These are phyloP conservation scores for Propithecus deckenii DNA, from an alignment of 2,797 vertebrate species.

Conservation along the genomic window DNA sequence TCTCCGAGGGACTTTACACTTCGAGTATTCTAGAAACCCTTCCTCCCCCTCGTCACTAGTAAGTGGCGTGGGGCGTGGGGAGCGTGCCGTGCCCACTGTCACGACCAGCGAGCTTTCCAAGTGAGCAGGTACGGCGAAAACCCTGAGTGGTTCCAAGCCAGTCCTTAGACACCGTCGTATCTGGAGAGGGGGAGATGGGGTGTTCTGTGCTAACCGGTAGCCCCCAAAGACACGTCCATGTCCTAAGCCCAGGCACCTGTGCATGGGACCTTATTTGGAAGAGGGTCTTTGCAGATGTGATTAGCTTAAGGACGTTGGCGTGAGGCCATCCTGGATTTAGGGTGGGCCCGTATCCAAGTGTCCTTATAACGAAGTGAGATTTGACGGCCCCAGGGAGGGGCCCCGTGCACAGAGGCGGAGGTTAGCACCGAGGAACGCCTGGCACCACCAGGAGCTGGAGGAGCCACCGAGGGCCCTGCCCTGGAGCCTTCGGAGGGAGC, in stretches of 20 bases:
- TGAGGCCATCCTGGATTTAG: background rate
- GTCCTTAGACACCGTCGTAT: accelerated
- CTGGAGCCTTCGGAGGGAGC: accelerated
- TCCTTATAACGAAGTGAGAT: background rate
- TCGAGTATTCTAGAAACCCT: too few relatives aligned
- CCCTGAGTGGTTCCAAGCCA: accelerated
- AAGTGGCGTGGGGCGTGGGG: background rate
- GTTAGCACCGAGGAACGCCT: accelerated
- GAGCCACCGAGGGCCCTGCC: background rate
- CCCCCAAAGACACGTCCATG: accelerated
- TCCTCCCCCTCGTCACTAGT: accelerated
- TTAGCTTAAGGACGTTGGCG: background rate
- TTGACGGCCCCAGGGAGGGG: background rate
- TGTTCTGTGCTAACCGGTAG: too few relatives aligned
- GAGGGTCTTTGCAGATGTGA: background rate
- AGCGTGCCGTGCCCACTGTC: accelerated
- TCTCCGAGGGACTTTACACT: accelerated
- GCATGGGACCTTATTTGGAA: accelerated
- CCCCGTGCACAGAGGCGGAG: accelerated
- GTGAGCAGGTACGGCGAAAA: accelerated
- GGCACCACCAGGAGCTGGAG: background rate
- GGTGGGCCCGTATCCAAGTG: background rate
- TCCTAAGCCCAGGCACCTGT: background rate
- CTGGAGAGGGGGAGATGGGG: background rate
- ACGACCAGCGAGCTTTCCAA: background rate